These are phyloP conservation scores for Aphidius ervi DNA, from an alignment of 1,140 invertebrate genomes.

Conservation along the genomic window DNA sequence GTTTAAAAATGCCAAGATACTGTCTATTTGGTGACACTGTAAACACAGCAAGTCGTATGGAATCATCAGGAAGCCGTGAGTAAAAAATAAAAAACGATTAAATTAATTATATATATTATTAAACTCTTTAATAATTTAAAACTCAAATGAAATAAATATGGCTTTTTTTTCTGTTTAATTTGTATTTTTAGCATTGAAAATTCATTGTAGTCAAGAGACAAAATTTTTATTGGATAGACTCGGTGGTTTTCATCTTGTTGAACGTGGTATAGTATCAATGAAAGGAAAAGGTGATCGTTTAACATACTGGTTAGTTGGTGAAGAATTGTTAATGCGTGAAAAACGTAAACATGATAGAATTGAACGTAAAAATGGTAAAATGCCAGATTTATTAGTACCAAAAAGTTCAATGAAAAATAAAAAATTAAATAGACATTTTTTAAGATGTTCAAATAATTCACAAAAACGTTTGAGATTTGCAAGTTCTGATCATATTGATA, in stretches of 20 bases:
- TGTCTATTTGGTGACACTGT: conserved; percentile 89
- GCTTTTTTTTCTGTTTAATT: neutral
- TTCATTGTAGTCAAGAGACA: conserved; percentile 78
- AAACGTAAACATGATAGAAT: conserved; percentile 55
- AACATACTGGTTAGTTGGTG: conserved; percentile 83
- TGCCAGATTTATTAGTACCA: conserved; percentile 42
- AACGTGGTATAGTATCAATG: conserved; percentile 76
- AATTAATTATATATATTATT: too few species aligned
- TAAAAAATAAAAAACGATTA: conserved; percentile 14
- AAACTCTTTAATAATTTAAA: neutral
- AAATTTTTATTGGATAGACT: conserved; percentile 69
- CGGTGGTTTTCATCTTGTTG: conserved; percentile 73
- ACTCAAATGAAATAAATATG: neutral
- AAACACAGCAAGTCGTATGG: conserved; percentile 91
- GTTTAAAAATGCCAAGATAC: conserved; percentile 85
- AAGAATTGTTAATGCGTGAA: conserved; percentile 59
- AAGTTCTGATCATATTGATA: conserved; percentile 62
- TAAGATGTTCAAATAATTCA: conserved; percentile 72
- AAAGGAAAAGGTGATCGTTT: conserved; percentile 82
- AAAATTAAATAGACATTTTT: conserved; percentile 45
- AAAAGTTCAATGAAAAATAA: conserved; percentile 66
- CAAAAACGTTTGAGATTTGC: conserved; percentile 76
- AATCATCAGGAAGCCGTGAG: conserved; percentile 78
- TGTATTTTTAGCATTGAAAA: conserved; percentile 65
- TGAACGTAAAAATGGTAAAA: conserved; percentile 41